These are phyloP conservation scores for Aphelinus atriplicis DNA, from an alignment of 1,140 invertebrate species.

Conservation along the genomic window DNA sequence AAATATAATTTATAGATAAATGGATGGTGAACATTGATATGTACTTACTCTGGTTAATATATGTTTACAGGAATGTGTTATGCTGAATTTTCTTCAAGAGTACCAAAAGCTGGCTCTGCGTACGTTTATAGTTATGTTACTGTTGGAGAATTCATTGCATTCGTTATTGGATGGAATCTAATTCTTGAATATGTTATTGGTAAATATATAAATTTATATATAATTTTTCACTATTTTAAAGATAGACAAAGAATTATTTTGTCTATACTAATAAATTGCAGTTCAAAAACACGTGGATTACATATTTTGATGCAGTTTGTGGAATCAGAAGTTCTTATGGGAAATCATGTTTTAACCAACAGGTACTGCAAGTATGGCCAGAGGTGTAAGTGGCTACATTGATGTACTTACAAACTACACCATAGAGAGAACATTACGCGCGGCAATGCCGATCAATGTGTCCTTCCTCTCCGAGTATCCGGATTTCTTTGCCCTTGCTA, in stretches of 20 bases:
- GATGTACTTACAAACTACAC: conserved; percentile 81
- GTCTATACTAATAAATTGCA: not conserved
- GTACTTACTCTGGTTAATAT: not conserved
- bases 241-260: conserved; percentile 24
- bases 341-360: not conserved
- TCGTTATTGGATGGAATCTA: conserved; percentile 88
- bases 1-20: too few relatives aligned
- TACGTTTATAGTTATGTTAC: conserved; percentile 91
- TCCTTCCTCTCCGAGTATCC: conserved; percentile 82
- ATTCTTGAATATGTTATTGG: conserved; percentile 91
- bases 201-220: conserved; percentile 55
- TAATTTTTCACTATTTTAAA: not conserved
- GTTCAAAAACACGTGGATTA: too few relatives aligned
- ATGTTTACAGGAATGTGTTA: conserved; percentile 77
- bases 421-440: conserved; percentile 76
- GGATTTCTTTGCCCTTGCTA: conserved; percentile 80
- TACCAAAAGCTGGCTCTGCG: conserved; percentile 87
- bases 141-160: conserved; percentile 84
- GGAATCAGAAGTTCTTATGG: too few relatives aligned
- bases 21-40: not conserved
- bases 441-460: conserved; percentile 76
- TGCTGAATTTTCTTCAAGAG: conserved; percentile 88
- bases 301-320: too few relatives aligned
- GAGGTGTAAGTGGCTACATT: conserved; percentile 89
- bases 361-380: conserved; percentile 91